Conservation (phyloP, 2,888 invertebrate genomes). For the Pecten maximus region DNA sequence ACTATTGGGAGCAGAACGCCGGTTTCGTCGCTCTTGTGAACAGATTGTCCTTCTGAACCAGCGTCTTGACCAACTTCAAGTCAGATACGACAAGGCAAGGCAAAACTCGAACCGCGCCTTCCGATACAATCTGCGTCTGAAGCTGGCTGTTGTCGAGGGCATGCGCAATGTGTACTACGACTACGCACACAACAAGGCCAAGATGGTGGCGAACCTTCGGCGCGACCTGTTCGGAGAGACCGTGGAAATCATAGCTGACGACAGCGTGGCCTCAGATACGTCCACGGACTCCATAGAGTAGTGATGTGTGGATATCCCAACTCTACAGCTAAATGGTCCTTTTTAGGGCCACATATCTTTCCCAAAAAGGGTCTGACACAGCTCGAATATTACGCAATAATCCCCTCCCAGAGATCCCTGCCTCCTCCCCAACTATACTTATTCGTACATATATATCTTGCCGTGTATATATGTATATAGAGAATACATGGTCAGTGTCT, state of each 20-base stretch:
- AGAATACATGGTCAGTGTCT: no score
- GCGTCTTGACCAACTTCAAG: constrained; percentile 64
- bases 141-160: constrained; percentile 71
- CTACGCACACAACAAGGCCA: constrained; percentile 71
- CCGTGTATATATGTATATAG: no score
- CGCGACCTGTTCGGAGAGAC: constrained; percentile 58
- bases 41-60: constrained; percentile 72
- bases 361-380: constrained; percentile 39
- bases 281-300: constrained; percentile 45
- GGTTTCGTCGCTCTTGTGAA: constrained; percentile 69
- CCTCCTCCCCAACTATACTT: no score
- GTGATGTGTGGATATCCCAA: background rate
- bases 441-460: no score
- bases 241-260: constrained; percentile 57
- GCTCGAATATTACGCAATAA: background rate
- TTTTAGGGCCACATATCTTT: constrained; percentile 50
- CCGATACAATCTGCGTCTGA: constrained; percentile 70
- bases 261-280: constrained; percentile 40
- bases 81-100: constrained; percentile 68
- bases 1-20: no score
- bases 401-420: no score
- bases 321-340: constrained; percentile 55
- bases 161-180: constrained; percentile 74
- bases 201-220: constrained; percentile 64
- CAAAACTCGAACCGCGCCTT: constrained; percentile 64